These are phyloP conservation scores for Apamea anceps DNA, from an alignment of 2,888 invertebrate genomes.

Conservation along the genomic window DNA sequence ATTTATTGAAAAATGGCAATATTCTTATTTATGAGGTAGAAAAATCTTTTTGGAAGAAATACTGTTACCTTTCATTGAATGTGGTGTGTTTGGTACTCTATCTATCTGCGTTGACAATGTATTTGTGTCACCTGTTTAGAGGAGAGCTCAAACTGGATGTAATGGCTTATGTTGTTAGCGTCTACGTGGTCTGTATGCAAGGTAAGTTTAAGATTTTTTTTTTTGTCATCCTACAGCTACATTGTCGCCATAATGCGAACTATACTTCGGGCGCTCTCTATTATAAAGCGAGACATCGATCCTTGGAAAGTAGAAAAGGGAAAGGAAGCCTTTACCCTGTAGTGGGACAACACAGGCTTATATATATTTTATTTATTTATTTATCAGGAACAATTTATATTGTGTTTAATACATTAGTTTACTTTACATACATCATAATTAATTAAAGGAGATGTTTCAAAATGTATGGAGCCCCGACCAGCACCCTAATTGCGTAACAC, in stretches of 20 bases:
- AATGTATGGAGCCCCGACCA: no score
- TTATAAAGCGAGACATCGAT: no score
- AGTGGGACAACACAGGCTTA: neutral
- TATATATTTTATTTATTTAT: no score
- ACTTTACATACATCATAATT: no score
- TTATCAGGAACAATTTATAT: no score
- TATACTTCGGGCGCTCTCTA: no score
- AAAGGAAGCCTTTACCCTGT: neutral
- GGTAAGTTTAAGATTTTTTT: conserved; percentile 54
- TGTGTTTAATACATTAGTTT: no score
- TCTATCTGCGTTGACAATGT: conserved; percentile 51
- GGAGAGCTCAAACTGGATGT: conserved; percentile 62
- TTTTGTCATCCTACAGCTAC: neutral
- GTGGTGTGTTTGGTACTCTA: conserved; percentile 51
- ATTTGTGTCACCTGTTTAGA: conserved; percentile 55
- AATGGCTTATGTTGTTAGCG: conserved; percentile 64
- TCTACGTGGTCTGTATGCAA: conserved; percentile 67
- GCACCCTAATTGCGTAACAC: no score
- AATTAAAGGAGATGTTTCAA: no score
- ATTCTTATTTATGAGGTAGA: conserved; percentile 58
- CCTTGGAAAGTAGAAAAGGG: neutral
- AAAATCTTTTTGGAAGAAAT: conserved; percentile 34
- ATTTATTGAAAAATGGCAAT: conserved; percentile 59
- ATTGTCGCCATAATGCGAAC: no score
- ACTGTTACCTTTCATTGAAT: conserved; percentile 53